These are phyloP conservation scores for Myanophis thanlyinensis DNA, from an alignment of 2,113 vertebrate genomes.

Conservation along the genomic window DNA sequence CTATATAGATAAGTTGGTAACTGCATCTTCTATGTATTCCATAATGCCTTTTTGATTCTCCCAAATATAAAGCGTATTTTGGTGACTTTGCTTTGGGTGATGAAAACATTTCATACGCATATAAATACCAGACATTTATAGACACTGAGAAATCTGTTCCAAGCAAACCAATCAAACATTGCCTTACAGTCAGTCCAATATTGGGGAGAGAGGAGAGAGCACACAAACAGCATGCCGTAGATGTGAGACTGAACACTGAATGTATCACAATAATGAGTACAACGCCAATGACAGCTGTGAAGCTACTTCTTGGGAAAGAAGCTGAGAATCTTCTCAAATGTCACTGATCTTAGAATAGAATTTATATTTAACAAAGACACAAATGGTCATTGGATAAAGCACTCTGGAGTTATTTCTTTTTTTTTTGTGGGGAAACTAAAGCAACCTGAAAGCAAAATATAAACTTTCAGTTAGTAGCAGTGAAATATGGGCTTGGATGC, in stretches of 20 bases:
- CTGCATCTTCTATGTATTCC: not conserved
- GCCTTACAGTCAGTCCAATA: not conserved
- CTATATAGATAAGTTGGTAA: not conserved
- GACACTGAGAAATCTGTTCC: not conserved
- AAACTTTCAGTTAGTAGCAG: not conserved
- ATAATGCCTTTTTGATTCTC: not conserved
- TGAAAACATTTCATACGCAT: not conserved
- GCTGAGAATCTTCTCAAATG: not conserved
- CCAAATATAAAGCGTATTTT: not conserved
- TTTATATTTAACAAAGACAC: not conserved
- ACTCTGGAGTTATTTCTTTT: not conserved
- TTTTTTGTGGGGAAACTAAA: not conserved
- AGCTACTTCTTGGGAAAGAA: slow-evolving; percentile 1
- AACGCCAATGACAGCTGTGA: slow-evolving; percentile 3
- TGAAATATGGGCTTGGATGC: not conserved
- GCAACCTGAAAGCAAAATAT: not conserved
- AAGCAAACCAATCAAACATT: not conserved
- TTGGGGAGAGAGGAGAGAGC: slow-evolving; percentile 4
- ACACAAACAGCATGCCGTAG: not conserved
- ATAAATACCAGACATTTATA: not conserved
- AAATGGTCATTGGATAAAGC: not conserved
- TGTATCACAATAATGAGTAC: not conserved
- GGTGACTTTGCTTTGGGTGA: not conserved
- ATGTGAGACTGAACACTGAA: slow-evolving; percentile 13
- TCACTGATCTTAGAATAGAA: not conserved